Conservation (phyloP, 2,113 vertebrate genomes). For the Pitta sordida region DNA sequence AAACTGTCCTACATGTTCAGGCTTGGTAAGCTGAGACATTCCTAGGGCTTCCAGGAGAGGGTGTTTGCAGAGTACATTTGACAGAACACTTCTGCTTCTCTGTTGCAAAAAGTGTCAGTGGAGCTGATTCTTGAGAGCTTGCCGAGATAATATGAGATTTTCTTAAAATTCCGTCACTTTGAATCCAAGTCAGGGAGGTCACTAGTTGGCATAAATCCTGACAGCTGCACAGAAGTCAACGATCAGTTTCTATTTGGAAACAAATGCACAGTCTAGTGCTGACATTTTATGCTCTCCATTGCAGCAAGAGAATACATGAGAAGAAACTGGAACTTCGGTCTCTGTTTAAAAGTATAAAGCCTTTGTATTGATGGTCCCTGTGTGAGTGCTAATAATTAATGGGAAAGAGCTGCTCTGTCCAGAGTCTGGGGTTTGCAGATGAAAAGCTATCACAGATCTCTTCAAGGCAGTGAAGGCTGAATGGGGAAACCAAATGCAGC, state of each 20-base stretch:
- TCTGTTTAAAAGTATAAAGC: neutral
- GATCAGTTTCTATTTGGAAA: neutral
- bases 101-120: neutral
- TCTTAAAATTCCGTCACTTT: neutral
- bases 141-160: neutral
- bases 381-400: neutral
- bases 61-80: neutral
- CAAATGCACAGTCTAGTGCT: neutral
- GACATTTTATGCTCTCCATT: neutral
- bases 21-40: neutral
- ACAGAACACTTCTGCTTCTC: neutral
- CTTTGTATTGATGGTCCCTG: neutral
- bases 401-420: neutral
- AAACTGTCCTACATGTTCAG: neutral
- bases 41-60: constrained; percentile 1
- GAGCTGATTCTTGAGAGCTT: neutral
- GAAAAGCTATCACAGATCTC: neutral
- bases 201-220: neutral
- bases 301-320: neutral
- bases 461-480: neutral
- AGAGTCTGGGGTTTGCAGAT: neutral
- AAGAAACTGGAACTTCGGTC: neutral
- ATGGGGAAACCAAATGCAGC: neutral
- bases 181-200: neutral
- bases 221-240: neutral